Evolutionary conservation across 2,113 vertebrate genomes (phyloP).

Genomic region (Otus sunia): DNA sequence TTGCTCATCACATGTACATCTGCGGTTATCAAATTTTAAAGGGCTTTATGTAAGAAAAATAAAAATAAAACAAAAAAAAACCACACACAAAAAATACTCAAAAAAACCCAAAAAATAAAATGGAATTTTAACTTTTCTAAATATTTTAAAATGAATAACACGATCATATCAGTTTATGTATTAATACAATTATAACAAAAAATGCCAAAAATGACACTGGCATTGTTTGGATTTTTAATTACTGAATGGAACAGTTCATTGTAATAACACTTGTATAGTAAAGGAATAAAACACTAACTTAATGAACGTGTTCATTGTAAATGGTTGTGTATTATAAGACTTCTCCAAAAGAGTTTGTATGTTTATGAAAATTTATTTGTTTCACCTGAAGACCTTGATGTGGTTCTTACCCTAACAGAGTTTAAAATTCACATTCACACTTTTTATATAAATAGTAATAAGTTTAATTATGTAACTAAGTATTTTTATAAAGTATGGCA

Average conservation of each 20-base stretch:
- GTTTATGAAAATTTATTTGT: conserved; percentile 72
- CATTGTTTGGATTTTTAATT: conserved; percentile 74
- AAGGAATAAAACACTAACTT: conserved; percentile 81
- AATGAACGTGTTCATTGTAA: conserved; percentile 74
- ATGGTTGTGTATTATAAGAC: conserved; percentile 78
- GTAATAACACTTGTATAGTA: conserved; percentile 84
- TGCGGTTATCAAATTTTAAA: conserved; percentile 71
- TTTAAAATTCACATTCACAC: conserved; percentile 67
- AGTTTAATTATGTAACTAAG: conserved; percentile 73
- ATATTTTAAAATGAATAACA: conserved; percentile 72
- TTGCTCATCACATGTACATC: conserved; percentile 39
- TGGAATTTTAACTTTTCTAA: conserved; percentile 78
- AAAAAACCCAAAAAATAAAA: not conserved
- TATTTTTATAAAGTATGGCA: conserved; percentile 80
- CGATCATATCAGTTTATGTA: conserved; percentile 72
- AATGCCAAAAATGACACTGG: conserved; percentile 63
- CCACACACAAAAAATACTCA: not conserved
- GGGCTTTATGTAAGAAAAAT: conserved; percentile 82
- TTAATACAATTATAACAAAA: conserved; percentile 67
- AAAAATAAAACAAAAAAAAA: not conserved
- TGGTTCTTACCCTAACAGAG: conserved; percentile 71
- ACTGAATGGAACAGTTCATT: conserved; percentile 71
- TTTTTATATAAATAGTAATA: conserved; percentile 75
- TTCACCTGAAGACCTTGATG: conserved; percentile 69
- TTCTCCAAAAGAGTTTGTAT: conserved; percentile 74